These are phyloP conservation scores for Nannoperca australis DNA, from an alignment of 2,797 vertebrate species.

Conservation along the genomic window DNA sequence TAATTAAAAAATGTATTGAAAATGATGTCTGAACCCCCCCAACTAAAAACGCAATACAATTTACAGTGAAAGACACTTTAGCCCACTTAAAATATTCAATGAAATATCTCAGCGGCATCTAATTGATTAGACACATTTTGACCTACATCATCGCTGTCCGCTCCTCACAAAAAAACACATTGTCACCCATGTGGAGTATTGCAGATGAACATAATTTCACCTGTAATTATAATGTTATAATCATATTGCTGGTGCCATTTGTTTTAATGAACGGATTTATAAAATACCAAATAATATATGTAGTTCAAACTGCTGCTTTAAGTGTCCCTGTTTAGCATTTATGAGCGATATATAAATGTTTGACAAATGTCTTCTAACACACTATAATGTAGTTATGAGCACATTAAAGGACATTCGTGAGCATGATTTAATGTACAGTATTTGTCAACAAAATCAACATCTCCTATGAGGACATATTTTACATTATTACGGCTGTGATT, in stretches of 20 bases:
- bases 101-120: not conserved
- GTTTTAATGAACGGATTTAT: not conserved
- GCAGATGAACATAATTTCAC: not conserved
- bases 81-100: not conserved
- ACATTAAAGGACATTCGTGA: not conserved
- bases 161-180: constrained; percentile 8
- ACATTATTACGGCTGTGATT: not conserved
- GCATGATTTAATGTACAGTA: not conserved
- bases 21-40: not conserved
- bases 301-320: not conserved
- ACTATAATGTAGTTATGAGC: not conserved
- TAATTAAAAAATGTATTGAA: not conserved
- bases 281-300: not conserved
- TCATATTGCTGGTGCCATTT: constrained; percentile 4
- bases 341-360: not conserved
- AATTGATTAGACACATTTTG: constrained; percentile 16
- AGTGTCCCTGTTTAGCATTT: not conserved
- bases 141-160: constrained; percentile 3
- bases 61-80: not conserved
- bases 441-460: not conserved
- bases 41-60: not conserved
- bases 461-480: not conserved
- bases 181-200: constrained; percentile 8
- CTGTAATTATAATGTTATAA: not conserved
- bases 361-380: not conserved